Conservation (phyloP, 1,140 invertebrate species). For the Colletes latitarsis region DNA sequence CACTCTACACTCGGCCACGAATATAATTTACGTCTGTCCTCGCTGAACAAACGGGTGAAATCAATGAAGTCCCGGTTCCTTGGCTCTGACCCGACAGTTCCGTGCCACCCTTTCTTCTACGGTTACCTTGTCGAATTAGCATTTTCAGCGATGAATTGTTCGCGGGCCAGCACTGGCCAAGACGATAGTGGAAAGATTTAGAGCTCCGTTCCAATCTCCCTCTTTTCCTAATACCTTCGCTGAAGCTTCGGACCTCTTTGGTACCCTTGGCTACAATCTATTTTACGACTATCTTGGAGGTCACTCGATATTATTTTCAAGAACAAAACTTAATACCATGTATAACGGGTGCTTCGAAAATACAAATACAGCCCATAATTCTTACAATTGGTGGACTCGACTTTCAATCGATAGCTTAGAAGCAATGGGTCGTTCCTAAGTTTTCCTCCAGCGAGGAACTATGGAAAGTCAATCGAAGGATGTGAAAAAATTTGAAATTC, state of each 20-base stretch:
- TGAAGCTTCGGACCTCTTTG: background rate
- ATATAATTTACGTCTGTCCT: constrained; percentile 48
- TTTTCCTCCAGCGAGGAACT: background rate
- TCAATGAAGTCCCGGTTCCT: constrained; percentile 38
- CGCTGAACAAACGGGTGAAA: constrained; percentile 38
- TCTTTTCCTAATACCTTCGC: background rate
- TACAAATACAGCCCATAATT: no score
- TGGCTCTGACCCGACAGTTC: constrained; percentile 3
- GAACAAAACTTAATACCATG: no score
- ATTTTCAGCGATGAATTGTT: constrained; percentile 29
- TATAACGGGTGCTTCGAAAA: no score
- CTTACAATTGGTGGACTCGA: no score
- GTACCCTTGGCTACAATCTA: background rate
- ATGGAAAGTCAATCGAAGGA: no score
- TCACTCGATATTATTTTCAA: no score
- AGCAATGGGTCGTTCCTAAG: background rate
- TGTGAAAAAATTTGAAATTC: no score
- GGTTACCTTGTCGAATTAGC: constrained; percentile 42
- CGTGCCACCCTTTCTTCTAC: constrained; percentile 20
- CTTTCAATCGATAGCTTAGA: background rate
- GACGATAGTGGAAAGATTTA: constrained; percentile 35
- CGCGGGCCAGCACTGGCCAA: background rate
- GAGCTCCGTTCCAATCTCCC: background rate
- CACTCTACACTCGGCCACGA: constrained; percentile 19
- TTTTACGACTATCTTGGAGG: no score